Conservation (phyloP, 2,888 invertebrate species). For the Drosophila mimica region DNA sequence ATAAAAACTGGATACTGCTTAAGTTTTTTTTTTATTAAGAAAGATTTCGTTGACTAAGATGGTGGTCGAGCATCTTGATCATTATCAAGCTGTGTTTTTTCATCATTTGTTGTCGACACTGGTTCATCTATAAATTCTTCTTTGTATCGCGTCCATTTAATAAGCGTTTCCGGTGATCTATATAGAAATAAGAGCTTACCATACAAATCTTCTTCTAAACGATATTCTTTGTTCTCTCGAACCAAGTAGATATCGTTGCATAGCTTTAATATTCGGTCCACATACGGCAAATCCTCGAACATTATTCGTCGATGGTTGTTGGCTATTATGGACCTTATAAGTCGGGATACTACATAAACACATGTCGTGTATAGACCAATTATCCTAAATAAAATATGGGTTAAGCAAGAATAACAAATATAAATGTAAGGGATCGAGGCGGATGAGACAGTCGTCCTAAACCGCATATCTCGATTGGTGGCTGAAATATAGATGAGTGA, state of each 20-base stretch:
- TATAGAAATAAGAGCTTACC: constrained; percentile 98
- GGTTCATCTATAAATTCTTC: constrained; percentile 64
- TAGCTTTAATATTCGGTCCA: constrained; percentile 91
- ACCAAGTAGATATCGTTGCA: constrained; percentile 93
- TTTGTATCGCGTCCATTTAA: constrained; percentile 88
- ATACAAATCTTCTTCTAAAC: constrained; percentile 97
- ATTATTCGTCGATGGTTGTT: constrained; percentile 94
- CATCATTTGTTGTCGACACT: constrained; percentile 22
- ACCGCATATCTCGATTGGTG: not conserved
- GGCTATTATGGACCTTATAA: constrained; percentile 92
- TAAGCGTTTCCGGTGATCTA: constrained; percentile 97
- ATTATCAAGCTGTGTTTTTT: not conserved
- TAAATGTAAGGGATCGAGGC: not conserved
- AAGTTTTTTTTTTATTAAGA: not conserved
- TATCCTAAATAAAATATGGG: constrained; percentile 88
- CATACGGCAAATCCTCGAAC: constrained; percentile 94
- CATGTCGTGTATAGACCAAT: constrained; percentile 97
- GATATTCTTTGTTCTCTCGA: constrained; percentile 95
- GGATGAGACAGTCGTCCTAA: not conserved
- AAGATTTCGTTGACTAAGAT: not conserved
- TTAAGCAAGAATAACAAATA: not conserved
- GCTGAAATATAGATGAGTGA: not conserved
- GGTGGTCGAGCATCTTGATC: not conserved
- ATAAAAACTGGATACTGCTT: too few relatives aligned
- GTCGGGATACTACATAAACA: constrained; percentile 94